Evolutionary conservation across 2,888 invertebrate genomes (phyloP).

Genomic region (Cheilosia variabilis): DNA sequence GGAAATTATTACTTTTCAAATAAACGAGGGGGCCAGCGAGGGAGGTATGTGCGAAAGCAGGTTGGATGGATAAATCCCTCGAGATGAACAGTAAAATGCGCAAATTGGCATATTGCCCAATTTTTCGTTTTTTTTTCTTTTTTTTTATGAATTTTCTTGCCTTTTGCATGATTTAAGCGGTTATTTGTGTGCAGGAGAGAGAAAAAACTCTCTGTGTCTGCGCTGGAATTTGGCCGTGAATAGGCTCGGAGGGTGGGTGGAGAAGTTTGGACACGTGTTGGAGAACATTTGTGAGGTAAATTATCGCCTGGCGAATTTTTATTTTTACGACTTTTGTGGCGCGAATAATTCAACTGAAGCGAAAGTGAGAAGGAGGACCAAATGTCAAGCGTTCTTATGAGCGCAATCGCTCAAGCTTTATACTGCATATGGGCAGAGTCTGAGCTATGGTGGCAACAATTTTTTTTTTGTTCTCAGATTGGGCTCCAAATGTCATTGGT

Average conservation of each 20-base stretch:
- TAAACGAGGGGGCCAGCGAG: conserved; percentile 25
- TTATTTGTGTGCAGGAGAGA: conserved; percentile 56
- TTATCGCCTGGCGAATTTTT: background rate
- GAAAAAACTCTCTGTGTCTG: background rate
- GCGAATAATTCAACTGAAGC: too few relatives aligned
- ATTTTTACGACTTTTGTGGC: too few relatives aligned
- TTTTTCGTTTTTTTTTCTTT: conserved; percentile 40
- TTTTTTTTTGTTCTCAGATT: background rate
- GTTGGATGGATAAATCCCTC: conserved; percentile 50
- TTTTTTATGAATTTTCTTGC: conserved; percentile 10
- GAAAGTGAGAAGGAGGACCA: too few relatives aligned
- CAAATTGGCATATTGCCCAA: conserved; percentile 75
- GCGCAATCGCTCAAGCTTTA: too few relatives aligned
- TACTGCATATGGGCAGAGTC: too few relatives aligned
- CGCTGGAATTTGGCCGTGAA: conserved; percentile 39
- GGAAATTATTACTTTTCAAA: conserved; percentile 73
- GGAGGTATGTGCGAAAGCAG: conserved; percentile 23
- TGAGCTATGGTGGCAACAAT: too few relatives aligned
- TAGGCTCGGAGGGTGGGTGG: conserved; percentile 10
- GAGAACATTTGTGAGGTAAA: conserved; percentile 5
- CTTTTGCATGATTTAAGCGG: conserved; percentile 67
- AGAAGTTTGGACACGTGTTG: conserved; percentile 39
- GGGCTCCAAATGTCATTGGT: background rate
- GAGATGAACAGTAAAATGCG: conserved; percentile 73
- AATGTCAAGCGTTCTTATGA: too few relatives aligned